Evolutionary conservation across 2,888 invertebrate genomes (phyloP).

Genomic region (Euphydryas editha): DNA sequence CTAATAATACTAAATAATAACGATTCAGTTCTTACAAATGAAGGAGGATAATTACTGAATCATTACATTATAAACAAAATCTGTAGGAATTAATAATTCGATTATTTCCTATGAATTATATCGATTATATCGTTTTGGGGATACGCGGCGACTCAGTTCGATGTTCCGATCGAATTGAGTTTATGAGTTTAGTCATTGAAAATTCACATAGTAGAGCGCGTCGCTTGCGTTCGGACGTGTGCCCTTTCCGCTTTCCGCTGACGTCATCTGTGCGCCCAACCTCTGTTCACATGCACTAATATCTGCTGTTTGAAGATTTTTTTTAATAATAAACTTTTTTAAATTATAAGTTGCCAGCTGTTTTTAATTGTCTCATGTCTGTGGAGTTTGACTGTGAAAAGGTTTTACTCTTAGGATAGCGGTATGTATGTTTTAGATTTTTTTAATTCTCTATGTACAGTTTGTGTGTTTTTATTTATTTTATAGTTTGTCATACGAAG

Average conservation of each 20-base stretch:
- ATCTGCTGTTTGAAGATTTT: slow-evolving; percentile 14
- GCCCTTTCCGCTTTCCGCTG: slow-evolving; percentile 26
- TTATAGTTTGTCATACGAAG: not conserved
- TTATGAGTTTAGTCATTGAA: slow-evolving; percentile 4
- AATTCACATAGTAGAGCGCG: slow-evolving; percentile 31
- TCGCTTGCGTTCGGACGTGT: slow-evolving; percentile 35
- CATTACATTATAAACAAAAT: no score
- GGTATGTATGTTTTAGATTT: slow-evolving; percentile 30
- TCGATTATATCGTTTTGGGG: slow-evolving; percentile 20
- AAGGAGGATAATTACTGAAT: no score
- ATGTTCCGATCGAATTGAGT: slow-evolving; percentile 9
- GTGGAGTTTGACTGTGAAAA: slow-evolving; percentile 25
- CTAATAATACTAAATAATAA: no score
- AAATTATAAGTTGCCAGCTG: slow-evolving; percentile 23
- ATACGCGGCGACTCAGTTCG: slow-evolving; percentile 13
- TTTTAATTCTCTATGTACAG: not conserved
- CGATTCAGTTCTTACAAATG: no score
- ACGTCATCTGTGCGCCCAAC: slow-evolving; percentile 23
- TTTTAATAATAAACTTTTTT: slow-evolving; percentile 14
- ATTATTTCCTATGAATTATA: slow-evolving; percentile 11
- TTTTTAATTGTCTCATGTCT: not conserved
- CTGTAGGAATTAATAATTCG: not conserved
- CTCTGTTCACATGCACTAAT: not conserved
- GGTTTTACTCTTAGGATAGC: slow-evolving; percentile 22
- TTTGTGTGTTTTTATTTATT: not conserved